phyloP scores from a whole-genome alignment of 2,113 vertebrate species.

The Alces alces region DNA sequence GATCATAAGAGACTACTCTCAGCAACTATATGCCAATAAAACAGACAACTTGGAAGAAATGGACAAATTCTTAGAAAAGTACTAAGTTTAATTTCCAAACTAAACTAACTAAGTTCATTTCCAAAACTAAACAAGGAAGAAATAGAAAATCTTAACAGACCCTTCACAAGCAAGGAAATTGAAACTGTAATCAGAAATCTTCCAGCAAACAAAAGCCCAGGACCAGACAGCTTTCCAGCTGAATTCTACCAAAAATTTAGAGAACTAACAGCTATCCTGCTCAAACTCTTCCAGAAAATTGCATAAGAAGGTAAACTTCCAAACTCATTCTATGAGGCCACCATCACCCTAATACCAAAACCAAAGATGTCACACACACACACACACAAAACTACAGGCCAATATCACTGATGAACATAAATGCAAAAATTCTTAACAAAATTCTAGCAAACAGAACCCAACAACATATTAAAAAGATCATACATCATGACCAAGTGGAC shows the following conservation, averaged over 20 bases:
- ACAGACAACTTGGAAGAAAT: not conserved
- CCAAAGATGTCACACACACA: not conserved
- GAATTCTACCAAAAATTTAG: not conserved
- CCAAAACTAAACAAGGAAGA: not conserved
- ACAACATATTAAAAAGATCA: not conserved
- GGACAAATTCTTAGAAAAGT: not conserved
- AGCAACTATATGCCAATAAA: not conserved
- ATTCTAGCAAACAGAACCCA: not conserved
- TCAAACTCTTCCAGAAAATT: not conserved
- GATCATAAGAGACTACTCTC: not conserved
- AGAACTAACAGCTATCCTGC: too few species aligned
- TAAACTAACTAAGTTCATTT: not conserved
- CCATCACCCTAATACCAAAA: not conserved
- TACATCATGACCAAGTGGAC: not conserved
- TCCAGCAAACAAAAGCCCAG: not conserved
- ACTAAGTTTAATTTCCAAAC: not conserved
- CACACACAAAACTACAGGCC: not conserved
- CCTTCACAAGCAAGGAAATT: not conserved
- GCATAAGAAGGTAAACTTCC: not conserved
- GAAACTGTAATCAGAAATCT: not conserved
- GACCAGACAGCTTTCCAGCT: not conserved
- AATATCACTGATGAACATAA: not conserved
- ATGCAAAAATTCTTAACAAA: not conserved
- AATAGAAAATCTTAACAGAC: not conserved
- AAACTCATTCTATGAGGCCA: not conserved